Conservation (phyloP, 1,140 invertebrate genomes). For the Bicyclus anynana region DNA sequence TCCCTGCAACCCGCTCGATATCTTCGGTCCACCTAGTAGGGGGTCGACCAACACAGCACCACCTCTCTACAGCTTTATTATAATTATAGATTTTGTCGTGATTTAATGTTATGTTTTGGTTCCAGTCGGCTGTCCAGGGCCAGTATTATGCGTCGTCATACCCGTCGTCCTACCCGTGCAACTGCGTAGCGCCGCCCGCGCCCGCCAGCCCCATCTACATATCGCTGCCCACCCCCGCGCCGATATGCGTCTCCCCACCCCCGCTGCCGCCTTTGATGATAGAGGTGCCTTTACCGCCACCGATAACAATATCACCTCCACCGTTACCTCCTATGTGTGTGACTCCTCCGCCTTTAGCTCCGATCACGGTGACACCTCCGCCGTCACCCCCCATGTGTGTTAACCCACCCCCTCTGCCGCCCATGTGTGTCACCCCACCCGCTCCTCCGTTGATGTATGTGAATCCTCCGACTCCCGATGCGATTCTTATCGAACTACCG, state of each 20-base stretch:
- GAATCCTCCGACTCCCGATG: conserved; percentile 44
- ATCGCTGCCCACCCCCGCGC: conserved; percentile 34
- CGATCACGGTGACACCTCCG: conserved; percentile 41
- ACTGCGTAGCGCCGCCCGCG: conserved; percentile 34
- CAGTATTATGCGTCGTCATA: conserved; percentile 56
- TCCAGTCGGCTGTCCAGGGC: conserved; percentile 41
- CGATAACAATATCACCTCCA: conserved; percentile 46
- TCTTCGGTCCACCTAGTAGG: no score
- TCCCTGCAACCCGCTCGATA: no score
- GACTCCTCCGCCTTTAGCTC: conserved; percentile 43
- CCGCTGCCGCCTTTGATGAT: conserved; percentile 44
- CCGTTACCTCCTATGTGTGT: conserved; percentile 45
- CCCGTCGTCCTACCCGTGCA: conserved; percentile 24
- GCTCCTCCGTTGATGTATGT: conserved; percentile 46
- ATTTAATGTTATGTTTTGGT: conserved; percentile 12
- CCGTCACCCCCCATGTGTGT: conserved; percentile 50
- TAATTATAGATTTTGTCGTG: background rate
- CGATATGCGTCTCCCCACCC: conserved; percentile 47
- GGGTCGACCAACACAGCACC: no score
- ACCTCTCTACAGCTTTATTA: no score
- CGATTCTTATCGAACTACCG: conserved; percentile 48
- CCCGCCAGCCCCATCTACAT: conserved; percentile 41
- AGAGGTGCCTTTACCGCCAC: conserved; percentile 44
- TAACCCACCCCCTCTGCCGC: conserved; percentile 47
- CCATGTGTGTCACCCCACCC: conserved; percentile 51